Percentiles rank a stretch among this genome's conserved stretches.
These are phyloP conservation scores for Hiodon tergisus DNA, from an alignment of 2,113 vertebrate genomes.

Conservation along the genomic window DNA sequence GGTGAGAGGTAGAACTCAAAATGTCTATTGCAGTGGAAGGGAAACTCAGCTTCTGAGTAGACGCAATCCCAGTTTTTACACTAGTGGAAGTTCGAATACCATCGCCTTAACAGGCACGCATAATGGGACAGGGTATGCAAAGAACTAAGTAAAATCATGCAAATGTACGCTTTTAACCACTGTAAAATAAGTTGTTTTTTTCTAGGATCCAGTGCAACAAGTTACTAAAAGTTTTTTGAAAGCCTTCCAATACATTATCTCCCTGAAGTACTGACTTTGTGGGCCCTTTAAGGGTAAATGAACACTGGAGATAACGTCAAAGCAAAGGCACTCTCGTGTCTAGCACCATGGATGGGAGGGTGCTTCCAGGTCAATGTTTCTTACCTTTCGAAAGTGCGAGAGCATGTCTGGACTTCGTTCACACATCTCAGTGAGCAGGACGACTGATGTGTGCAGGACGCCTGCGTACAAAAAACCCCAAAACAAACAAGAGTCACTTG, in stretches of 20 bases:
- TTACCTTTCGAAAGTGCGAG: slow-evolving; percentile 96
- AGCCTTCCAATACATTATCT: no score
- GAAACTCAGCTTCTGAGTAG: slow-evolving; percentile 26
- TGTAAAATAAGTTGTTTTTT: no score
- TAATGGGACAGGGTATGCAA: slow-evolving; percentile 41
- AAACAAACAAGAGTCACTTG: background rate
- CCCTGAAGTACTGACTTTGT: no score
- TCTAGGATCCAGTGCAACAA: no score
- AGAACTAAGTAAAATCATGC: slow-evolving; percentile 42
- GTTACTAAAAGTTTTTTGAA: no score
- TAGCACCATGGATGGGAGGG: no score
- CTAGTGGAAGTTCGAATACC: slow-evolving; percentile 24
- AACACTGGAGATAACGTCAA: no score
- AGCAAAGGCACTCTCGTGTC: no score
- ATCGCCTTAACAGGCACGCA: slow-evolving; percentile 28
- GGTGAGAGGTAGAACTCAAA: slow-evolving; percentile 28
- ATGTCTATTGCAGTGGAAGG: slow-evolving; percentile 31
- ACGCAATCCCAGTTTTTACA: slow-evolving; percentile 34
- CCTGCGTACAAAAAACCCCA: slow-evolving; percentile 55
- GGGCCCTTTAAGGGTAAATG: no score
- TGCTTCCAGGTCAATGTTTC: slow-evolving; percentile 2
- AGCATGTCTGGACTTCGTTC: slow-evolving; percentile 98
- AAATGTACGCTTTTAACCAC: background rate
- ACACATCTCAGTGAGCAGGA: slow-evolving; percentile 98
- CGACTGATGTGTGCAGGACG: slow-evolving; percentile 97